Base-by-base conservation (phyloP, 2,113 vertebrate genomes). In the Leucosticte australis region DNA sequence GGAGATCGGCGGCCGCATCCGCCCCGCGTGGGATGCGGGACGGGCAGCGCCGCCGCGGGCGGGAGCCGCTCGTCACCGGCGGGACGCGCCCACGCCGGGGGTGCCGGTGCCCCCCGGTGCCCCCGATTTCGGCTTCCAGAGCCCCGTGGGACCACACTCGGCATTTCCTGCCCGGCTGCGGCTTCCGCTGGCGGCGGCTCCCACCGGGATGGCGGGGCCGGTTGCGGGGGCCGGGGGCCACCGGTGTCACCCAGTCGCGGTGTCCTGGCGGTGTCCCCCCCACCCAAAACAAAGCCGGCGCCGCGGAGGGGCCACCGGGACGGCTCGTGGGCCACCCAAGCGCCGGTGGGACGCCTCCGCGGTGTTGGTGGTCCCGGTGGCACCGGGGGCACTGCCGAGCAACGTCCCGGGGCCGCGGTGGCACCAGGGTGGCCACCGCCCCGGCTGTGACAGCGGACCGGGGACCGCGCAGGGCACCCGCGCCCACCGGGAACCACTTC, bases 141-240 rank as follows among this genome's bases (percentile, higher is more conserved):
- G 30, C 62, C 83, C 73, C 57, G 6, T 1, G 37, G 49, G 88
- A 75, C 10, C 59, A 13, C 55, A 7, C 10, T 82, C 27, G 64
- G 84, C 30, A 95, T 93, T 95, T 93, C 91, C 94, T 93, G 94
- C 64, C 91, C 23, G 21, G n/a, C 50, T 8, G 10, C 11, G 5
- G 87, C 64, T 95, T 88, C 91, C 75, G 69, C 56, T 84, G 91
- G 78, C 62, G 56, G 13, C 56, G 5, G 78, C 30, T 60, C 33
- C 74, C 83, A 42, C 59, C 49, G 37, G 88, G 87, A 62, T 6
- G 22, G 69, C 13, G 31, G 68, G 23, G 44, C 49, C 22, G 13
- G 53, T 39, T 5, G 14, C 4, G 13, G 16, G 37, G 26, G 10
- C 5, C 10, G 16, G 49, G 22, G 14, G 69, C 7, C 19, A 37